Base-by-base conservation (phyloP, 2,113 vertebrate genomes). In the Halcyon senegalensis region DNA sequence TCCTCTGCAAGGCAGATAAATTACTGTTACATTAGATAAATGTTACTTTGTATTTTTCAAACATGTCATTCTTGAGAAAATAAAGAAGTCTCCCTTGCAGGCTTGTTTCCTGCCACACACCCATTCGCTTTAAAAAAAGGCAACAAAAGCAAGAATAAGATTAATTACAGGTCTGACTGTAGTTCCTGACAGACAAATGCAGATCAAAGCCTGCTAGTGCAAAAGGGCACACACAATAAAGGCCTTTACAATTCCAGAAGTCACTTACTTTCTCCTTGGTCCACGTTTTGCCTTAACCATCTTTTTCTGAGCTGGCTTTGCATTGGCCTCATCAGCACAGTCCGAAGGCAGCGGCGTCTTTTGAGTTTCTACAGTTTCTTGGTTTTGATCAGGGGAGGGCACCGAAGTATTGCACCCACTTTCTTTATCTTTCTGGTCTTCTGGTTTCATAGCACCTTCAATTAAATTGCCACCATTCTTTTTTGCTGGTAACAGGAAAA, bases 221-320 rank as follows among this genome's bases (percentile, higher is more conserved):
- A 55, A 73, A 84, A 77, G 8, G 21, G 33, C 55, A 56, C 16
- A 21, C 10, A 70, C 30, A 44, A 64, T 35, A 60, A 60, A 73
- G 39, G 18, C 23, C 63, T 48, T 33, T 18, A 28, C 13, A 41
- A 18, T 24, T 43, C 24, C 16, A 20, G 21, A 55, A 35, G 12
- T 18, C 35, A 98, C 99, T 97, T 82, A 99, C 99, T 98, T 98
- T 95, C 97, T 99, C 70, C 97, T 96, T 17, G 98, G 84, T 37
- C 97, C 94, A 62, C 97, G 98, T 94, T 98, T 99, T 89, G 95
- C 93, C 97, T 98, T 97, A 30, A 70, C 73, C 80, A 97, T 98
- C 80, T 97, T 98, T 28, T 97, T 98, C 72, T 92, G 96, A 89
- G 90, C 92, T 53, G 93, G 98, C 75, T 98, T 98, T 93, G 95